phyloP scores from a whole-genome alignment of 2,113 vertebrate species.

The Puma concolor region DNA sequence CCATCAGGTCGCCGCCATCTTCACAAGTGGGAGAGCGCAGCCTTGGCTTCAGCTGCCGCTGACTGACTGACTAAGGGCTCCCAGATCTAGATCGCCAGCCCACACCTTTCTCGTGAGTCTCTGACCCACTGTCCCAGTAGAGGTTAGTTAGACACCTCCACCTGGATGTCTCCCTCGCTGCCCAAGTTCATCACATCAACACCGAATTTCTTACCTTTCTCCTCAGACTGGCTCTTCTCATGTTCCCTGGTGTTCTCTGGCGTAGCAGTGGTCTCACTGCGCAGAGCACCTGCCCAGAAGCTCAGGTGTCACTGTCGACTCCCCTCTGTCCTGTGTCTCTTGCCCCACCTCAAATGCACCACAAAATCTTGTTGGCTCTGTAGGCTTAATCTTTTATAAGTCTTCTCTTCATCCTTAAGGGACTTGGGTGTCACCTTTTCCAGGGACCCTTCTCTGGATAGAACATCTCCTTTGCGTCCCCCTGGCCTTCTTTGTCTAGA shows the following conservation, averaged over 20 bases:
- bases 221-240: background rate
- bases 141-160: background rate
- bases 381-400: background rate
- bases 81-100: background rate
- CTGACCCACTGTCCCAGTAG: background rate
- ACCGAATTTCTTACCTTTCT: background rate
- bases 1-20: fast-evolving
- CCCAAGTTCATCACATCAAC: background rate
- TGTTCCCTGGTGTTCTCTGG: background rate
- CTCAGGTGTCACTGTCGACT: background rate
- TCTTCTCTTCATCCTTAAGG: background rate
- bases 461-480: background rate
- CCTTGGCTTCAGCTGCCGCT: background rate
- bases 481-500: background rate
- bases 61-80: background rate
- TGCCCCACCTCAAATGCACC: background rate
- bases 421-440: background rate
- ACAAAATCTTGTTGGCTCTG: background rate
- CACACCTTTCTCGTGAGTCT: background rate
- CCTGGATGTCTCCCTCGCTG: background rate
- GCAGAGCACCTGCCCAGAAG: background rate
- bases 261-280: background rate
- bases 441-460: background rate
- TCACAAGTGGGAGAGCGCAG: background rate
- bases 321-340: background rate